Conservation (phyloP, 2,797 vertebrate species). For the Centroberyx gerrardi region DNA sequence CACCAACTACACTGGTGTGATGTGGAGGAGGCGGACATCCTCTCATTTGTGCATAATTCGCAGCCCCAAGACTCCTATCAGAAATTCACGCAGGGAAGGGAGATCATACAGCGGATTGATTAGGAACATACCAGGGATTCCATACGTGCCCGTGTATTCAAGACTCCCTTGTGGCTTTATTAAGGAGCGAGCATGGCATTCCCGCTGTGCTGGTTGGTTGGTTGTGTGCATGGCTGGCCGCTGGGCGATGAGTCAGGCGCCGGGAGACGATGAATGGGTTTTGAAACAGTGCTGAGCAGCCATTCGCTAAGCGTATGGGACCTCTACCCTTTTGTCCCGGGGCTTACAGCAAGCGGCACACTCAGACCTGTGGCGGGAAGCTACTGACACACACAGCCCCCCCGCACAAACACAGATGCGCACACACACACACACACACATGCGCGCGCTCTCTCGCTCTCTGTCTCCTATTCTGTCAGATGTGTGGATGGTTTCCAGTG, state of each 20-base stretch:
- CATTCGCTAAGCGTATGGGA: constrained; percentile 81
- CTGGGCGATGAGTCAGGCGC: constrained; percentile 65
- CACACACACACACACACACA: constrained; percentile 59
- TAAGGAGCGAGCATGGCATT: constrained; percentile 36
- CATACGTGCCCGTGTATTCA: constrained; percentile 46
- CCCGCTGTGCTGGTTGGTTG: constrained; percentile 43
- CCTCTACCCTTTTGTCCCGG: constrained; percentile 84
- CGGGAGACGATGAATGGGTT: constrained; percentile 73
- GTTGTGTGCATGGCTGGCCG: constrained; percentile 34
- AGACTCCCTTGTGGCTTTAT: constrained; percentile 56
- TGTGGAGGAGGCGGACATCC: constrained; percentile 23
- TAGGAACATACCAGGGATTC: constrained; percentile 64
- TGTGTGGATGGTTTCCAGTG: constrained; percentile 86
- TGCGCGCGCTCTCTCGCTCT: constrained; percentile 14
- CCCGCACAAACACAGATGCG: constrained; percentile 81
- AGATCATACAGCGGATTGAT: constrained; percentile 20
- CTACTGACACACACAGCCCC: constrained; percentile 48
- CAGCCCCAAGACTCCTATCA: background rate
- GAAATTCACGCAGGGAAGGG: constrained; percentile 29
- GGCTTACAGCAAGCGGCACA: constrained; percentile 78
- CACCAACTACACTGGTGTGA: constrained; percentile 1
- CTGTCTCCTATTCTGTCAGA: constrained; percentile 81
- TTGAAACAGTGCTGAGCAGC: constrained; percentile 81
- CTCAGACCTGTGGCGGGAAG: constrained; percentile 83
- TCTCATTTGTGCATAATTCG: constrained; percentile 46